These are phyloP conservation scores for Apamea sordens DNA, from an alignment of 2,888 invertebrate species.

Conservation along the genomic window DNA sequence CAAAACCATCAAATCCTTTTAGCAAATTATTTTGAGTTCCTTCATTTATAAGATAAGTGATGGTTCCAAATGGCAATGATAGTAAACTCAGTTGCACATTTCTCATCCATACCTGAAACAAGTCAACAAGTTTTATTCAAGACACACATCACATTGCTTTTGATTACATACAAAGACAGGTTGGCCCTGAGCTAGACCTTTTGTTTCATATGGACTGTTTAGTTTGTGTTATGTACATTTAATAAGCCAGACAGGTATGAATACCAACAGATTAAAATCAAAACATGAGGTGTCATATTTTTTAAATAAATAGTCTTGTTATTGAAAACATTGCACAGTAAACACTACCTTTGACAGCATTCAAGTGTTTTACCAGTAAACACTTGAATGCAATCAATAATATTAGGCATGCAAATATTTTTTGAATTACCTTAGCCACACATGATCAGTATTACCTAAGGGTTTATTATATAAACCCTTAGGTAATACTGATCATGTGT, in stretches of 20 bases:
- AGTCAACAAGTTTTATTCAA: constrained; percentile 46
- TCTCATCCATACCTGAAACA: constrained; percentile 95
- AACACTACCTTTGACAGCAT: not conserved
- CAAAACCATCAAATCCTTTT: constrained; percentile 94
- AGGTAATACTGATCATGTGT: too few species aligned
- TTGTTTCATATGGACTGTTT: constrained; percentile 18
- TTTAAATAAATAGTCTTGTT: constrained; percentile 10
- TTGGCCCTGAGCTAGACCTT: constrained; percentile 29
- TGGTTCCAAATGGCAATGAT: constrained; percentile 96
- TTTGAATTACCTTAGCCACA: not conserved
- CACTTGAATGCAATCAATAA: not conserved
- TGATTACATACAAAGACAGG: constrained; percentile 9
- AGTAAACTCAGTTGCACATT: constrained; percentile 98
- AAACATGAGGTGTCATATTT: not conserved
- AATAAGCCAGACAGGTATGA: not conserved
- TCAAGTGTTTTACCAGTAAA: not conserved
- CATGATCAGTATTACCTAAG: too few species aligned
- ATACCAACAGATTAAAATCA: not conserved
- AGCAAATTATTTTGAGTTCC: constrained; percentile 92
- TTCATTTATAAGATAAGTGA: constrained; percentile 94
- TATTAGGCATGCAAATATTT: not conserved
- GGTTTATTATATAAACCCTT: too few species aligned
- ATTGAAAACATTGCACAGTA: not conserved
- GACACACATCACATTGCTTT: constrained; percentile 2
- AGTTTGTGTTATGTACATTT: constrained; percentile 29